Evolutionary conservation across 2,797 vertebrate genomes (phyloP).

Genomic region (Brachyrhaphis roseni): DNA sequence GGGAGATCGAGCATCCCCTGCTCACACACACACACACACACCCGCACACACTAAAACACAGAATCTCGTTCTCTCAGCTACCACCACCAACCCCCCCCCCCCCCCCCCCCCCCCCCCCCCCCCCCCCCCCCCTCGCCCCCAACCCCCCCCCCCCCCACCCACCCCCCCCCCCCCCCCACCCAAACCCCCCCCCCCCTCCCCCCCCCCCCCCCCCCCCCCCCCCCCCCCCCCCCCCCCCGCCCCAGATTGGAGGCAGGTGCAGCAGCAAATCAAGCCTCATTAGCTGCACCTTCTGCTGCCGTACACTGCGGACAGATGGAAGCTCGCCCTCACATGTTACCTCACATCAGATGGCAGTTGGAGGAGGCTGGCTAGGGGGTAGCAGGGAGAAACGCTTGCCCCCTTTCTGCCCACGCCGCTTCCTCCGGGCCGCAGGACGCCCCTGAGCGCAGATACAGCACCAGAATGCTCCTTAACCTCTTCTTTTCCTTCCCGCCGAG

Average conservation of each 20-base stretch:
- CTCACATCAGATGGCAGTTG: constrained; percentile 89
- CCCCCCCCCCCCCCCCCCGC: constrained; percentile 68
- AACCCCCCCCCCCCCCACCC: constrained; percentile 67
- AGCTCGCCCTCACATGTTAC: constrained; percentile 91
- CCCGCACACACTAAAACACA: constrained; percentile 6
- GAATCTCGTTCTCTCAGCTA: constrained; percentile 35
- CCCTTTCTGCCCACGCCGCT: constrained; percentile 67
- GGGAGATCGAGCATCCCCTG: constrained; percentile 54
- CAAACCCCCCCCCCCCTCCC: constrained; percentile 69
- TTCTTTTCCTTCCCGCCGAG: constrained; percentile 47
- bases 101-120: constrained; percentile 66
- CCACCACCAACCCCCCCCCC: constrained; percentile 61
- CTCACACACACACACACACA: constrained; percentile 34
- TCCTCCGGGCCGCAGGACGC: constrained; percentile 69
- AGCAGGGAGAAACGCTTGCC: constrained; percentile 68
- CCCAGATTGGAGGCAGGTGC: constrained; percentile 96
- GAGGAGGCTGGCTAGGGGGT: constrained; percentile 75
- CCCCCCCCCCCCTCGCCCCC: constrained; percentile 66
- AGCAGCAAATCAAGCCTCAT: constrained; percentile 94
- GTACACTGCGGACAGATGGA: constrained; percentile 94
- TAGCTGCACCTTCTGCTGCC: constrained; percentile 97
- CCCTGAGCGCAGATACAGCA: constrained; percentile 60
- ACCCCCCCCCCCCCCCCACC: too few species aligned
- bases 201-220: constrained; percentile 70
- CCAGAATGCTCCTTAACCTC: constrained; percentile 77